These are phyloP conservation scores for Polyommatus icarus DNA, from an alignment of 2,888 invertebrate genomes.

Conservation along the genomic window DNA sequence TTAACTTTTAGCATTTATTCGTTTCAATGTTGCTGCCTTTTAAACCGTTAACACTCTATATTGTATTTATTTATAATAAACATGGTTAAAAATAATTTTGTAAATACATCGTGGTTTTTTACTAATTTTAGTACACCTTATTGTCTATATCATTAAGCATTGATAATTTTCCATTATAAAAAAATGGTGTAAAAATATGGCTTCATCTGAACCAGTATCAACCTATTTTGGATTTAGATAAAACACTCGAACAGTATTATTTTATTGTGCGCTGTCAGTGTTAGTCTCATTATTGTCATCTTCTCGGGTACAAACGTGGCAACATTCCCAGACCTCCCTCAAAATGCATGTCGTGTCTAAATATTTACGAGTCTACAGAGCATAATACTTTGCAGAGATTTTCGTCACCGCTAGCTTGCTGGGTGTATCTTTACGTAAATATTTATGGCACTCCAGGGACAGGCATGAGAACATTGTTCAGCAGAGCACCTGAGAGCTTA, in stretches of 20 bases:
- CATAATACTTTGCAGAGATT: conserved; percentile 33
- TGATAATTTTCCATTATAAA: too few species aligned
- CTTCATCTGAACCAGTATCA: too few species aligned
- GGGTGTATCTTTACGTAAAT: conserved; percentile 39
- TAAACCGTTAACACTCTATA: background rate
- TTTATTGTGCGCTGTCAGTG: too few species aligned
- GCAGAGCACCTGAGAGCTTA: conserved; percentile 1
- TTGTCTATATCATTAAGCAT: too few species aligned
- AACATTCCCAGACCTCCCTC: background rate
- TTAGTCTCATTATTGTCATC: background rate
- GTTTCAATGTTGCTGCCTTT: background rate
- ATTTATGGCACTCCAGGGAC: conserved; percentile 41
- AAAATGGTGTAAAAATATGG: too few species aligned
- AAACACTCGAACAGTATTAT: too few species aligned
- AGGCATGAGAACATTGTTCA: conserved; percentile 24
- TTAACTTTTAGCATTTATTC: conserved; percentile 20
- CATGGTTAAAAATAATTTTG: too few species aligned
- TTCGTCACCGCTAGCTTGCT: conserved; percentile 35
- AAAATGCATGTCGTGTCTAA: conserved; percentile 12
- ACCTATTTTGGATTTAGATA: too few species aligned
- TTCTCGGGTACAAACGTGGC: background rate
- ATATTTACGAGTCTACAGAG: background rate
- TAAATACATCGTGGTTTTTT: too few species aligned
- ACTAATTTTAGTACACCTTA: too few species aligned
- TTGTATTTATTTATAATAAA: background rate